Evolutionary conservation across 2,888 invertebrate species (phyloP), one percentile per base, ranked within the genome.

Genomic region (Pseudococcus viburni): DNA sequence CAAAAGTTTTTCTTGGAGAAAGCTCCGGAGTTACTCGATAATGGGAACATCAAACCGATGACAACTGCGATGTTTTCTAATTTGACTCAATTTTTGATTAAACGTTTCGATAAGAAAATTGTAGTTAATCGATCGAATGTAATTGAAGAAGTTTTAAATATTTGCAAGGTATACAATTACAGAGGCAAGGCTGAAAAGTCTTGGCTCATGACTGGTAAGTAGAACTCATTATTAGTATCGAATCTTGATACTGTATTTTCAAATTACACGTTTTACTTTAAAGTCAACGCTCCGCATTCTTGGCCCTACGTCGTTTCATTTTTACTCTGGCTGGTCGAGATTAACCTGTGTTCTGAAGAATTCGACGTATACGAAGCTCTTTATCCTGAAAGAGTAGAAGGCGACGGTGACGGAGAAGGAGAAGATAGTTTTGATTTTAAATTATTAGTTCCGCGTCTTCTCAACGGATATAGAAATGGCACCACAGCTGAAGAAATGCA

Each of bases 151-250:
- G 48, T 89, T 55, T 77, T 88, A 0, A 86, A 89, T 39, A 88
- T 89, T n/a, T 84, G 89, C 84, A 89, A 89, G 48, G 64, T 73
- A 17, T 89, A 85, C 26, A 89, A 88, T 55, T 89, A 89, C 83
- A 89, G 88, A 89, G 89, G 89, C 46, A 89, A 89, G 84, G 89
- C 89, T 5, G 89, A 89, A 39, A 89, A 80, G 85, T 89, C 89
- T 0, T 89, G 89, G 89, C 64, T 89, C 19, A 68, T 89, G 33
- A 89, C 89, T 19, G 89, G 89, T 89, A 89, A 59, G 59, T 39
- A 33, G 3, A 55, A 26, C 19, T 83, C 17, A 12, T 19, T 84
- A 17, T 42, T 17, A 42, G 48, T 22, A 11, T 22, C 5, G 55
- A 51, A 84, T 84, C 7, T 22, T 51, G 33, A 42, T 3, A 22